phyloP scores from a whole-genome alignment of 2,113 vertebrate genomes.

The Daboia siamensis region DNA sequence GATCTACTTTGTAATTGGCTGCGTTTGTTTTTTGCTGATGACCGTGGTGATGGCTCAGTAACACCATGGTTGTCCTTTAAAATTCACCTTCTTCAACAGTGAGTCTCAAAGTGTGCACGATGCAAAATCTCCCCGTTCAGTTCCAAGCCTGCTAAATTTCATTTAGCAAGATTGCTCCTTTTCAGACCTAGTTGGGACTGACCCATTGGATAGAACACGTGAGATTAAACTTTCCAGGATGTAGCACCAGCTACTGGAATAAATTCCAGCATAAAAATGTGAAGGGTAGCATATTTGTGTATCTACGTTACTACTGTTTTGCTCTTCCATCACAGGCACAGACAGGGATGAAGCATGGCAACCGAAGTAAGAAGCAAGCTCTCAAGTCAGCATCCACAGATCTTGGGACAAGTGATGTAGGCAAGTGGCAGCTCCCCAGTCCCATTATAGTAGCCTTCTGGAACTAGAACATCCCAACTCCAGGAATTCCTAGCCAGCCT shows the following conservation, averaged over 20 bases:
- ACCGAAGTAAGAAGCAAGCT: conserved; percentile 88
- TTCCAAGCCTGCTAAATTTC: background rate
- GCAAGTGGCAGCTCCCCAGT: conserved; percentile 70
- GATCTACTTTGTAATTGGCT: background rate
- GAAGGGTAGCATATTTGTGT: background rate
- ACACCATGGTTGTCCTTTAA: background rate
- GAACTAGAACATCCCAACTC: background rate
- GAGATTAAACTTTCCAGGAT: background rate
- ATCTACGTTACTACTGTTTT: background rate
- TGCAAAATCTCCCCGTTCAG: background rate
- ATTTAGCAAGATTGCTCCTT: background rate
- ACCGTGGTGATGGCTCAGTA: background rate
- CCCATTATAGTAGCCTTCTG: background rate
- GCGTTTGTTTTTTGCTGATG: too few species aligned
- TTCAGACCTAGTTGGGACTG: background rate
- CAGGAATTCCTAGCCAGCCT: background rate
- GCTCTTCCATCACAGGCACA: conserved; percentile 73
- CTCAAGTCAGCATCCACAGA: conserved; percentile 96
- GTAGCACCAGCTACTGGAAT: background rate
- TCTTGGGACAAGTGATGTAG: conserved; percentile 90
- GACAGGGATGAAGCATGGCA: conserved; percentile 88
- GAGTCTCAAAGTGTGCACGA: background rate
- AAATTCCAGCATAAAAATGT: background rate
- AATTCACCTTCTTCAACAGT: background rate
- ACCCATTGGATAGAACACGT: background rate